Evolutionary conservation across 92 coral and sea anemone species (phyloP).

Genomic region (Metridium senile): DNA sequence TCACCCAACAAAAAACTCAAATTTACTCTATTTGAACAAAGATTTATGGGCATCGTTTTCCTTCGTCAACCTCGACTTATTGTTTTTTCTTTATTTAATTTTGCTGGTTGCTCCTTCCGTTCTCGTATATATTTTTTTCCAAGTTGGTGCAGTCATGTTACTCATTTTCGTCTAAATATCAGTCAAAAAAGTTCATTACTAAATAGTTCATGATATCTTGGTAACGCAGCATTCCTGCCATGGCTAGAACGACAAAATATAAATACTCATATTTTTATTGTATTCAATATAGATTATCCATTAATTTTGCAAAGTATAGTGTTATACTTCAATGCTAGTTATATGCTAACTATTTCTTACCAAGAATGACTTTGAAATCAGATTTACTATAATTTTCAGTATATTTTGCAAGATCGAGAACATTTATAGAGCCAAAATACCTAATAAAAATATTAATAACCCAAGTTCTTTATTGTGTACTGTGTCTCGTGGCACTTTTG

Average conservation of each 20-base stretch:
- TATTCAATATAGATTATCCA: constrained; percentile 5
- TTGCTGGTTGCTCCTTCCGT: neutral
- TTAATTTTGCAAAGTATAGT: neutral
- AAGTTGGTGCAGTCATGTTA: constrained; percentile 8
- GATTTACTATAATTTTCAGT: constrained; percentile 1
- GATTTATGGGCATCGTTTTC: neutral
- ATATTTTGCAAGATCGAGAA: constrained; percentile 3
- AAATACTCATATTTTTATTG: neutral
- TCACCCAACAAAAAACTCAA: neutral
- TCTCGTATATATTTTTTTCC: neutral
- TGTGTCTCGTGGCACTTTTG: constrained; percentile 22
- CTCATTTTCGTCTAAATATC: constrained; percentile 18
- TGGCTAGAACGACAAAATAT: neutral
- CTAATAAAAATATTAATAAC: constrained; percentile 1
- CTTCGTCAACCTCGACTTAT: neutral
- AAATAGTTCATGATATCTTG: constrained; percentile 22
- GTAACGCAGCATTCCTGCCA: neutral
- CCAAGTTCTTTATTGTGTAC: neutral
- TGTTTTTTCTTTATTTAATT: neutral
- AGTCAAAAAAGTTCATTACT: constrained; percentile 30
- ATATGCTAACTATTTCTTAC: too few species aligned
- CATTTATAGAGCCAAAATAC: constrained; percentile 5
- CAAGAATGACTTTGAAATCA: neutral
- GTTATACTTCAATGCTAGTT: neutral
- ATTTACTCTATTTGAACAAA: neutral